Base-by-base conservation (phyloP, 2,113 vertebrate genomes). In the Cyprinodon brontotheroides region DNA sequence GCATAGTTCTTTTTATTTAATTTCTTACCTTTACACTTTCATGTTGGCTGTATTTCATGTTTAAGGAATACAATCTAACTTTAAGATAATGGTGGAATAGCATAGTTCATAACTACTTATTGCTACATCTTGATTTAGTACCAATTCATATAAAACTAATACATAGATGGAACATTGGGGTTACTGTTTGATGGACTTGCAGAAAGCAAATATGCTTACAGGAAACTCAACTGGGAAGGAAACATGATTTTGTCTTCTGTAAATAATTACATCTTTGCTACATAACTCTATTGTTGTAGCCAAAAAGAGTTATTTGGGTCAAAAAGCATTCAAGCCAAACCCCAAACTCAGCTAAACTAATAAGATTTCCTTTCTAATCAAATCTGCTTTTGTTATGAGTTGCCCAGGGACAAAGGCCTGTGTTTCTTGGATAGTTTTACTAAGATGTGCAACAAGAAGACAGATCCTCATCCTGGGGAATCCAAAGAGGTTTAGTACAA, bases 211-310 rank as follows among this genome's bases (percentile, higher is more conserved):
- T 60, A 12, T 3, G 8, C 64, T 12, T 13, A 13, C 81, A 83
- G 48, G 47, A 77, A 70, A 75, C 41, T 65, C 43, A 78, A 69
- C 74, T 45, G 22, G 40, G 61, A 45, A 59, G 65, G 65, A 81
- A 86, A 74, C 76, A 77, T 53, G 61, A 72, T 68, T 57, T 72
- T 86, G 29, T 70, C 48, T 4, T 77, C 37, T 73, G 14, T 83
- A 88, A 88, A 89, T 81, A 86, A 70, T 78, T 70, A 81, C 41
- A 57, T 74, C 70, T 70, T 36, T 36, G 11, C 59, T 66, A 2
- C 40, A 43, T 53, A 74, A 71, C 62, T 70, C 61, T 36, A 40
- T 78, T 81, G 50, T 78, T 76, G 36, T 70, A 36, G 38, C 61
- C 48, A 48, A 9, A 40, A 69, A 14, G 59, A 66, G 41, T 47